These are phyloP conservation scores for Metacarcinus magister DNA, from an alignment of 2,888 invertebrate genomes.

Conservation along the genomic window DNA sequence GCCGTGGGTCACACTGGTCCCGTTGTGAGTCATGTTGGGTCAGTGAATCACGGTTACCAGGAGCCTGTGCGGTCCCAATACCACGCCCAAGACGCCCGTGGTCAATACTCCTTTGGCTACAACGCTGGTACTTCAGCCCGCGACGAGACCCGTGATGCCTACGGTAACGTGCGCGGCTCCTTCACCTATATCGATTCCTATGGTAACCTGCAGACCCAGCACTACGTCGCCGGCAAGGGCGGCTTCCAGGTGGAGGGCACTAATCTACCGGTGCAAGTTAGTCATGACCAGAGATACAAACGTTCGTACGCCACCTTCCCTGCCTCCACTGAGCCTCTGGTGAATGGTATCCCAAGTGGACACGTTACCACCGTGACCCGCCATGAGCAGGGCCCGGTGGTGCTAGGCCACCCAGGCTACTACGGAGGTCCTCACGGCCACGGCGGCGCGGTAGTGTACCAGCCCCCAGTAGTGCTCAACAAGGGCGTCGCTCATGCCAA, in stretches of 20 bases:
- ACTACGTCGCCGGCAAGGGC: conserved; percentile 83
- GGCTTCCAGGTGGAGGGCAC: conserved; percentile 89
- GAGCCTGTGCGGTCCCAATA: conserved; percentile 71
- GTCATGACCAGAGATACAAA: conserved; percentile 83
- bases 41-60: not conserved
- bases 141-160: conserved; percentile 85
- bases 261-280: conserved; percentile 85
- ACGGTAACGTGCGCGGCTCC: conserved; percentile 80
- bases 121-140: conserved; percentile 89
- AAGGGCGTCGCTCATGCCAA: not conserved
- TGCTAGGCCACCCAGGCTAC: not conserved
- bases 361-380: not conserved
- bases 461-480: not conserved
- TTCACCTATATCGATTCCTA: conserved; percentile 81
- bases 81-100: conserved; percentile 71
- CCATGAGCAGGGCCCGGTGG: conserved; percentile 56
- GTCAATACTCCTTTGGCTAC: conserved; percentile 86
- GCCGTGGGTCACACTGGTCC: conserved; percentile 18
- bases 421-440: not conserved
- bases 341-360: not conserved
- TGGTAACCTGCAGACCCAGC: conserved; percentile 87
- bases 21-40: not conserved
- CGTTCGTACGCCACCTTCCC: conserved; percentile 72
- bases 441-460: not conserved
- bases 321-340: conserved; percentile 67